Percentiles rank a stretch among this genome's conserved stretches.
Conservation (phyloP, 2,797 vertebrate genomes). For the Pseudomugil gertrudae region DNA sequence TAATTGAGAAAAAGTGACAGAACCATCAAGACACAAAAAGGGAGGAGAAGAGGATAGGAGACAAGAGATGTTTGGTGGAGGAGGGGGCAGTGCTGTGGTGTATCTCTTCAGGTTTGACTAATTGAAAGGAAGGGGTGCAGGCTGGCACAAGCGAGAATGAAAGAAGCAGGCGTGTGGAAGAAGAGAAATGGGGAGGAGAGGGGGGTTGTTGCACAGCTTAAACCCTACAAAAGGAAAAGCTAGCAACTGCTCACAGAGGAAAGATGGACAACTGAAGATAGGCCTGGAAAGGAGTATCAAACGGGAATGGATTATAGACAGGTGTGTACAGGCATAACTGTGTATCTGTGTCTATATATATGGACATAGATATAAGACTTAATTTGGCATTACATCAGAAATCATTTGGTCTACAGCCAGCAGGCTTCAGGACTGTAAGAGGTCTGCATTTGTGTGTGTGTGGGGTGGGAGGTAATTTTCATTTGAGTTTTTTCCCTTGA, state of each 20-base stretch:
- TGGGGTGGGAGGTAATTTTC: too few relatives aligned
- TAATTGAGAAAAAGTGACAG: slow-evolving; percentile 85
- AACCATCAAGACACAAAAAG: slow-evolving; percentile 73
- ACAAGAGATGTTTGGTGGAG: slow-evolving; percentile 59
- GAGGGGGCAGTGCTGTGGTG: slow-evolving; percentile 71
- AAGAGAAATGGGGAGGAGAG: slow-evolving; percentile 16
- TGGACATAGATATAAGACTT: slow-evolving; percentile 70
- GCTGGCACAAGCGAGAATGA: slow-evolving; percentile 60
- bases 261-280: slow-evolving; percentile 81
- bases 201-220: slow-evolving; percentile 46
- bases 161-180: slow-evolving; percentile 43
- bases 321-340: slow-evolving; percentile 62
- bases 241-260: slow-evolving; percentile 67
- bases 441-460: slow-evolving; percentile 25
- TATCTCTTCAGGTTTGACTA: slow-evolving; percentile 81
- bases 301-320: slow-evolving; percentile 76
- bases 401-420: slow-evolving; percentile 71
- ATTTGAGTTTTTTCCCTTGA: slow-evolving; percentile 24
- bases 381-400: slow-evolving; percentile 70
- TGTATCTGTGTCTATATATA: slow-evolving; percentile 59
- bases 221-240: slow-evolving; percentile 74
- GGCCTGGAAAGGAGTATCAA: slow-evolving; percentile 74
- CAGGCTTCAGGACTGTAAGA: slow-evolving; percentile 62
- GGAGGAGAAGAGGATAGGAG: slow-evolving; percentile 65
- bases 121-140: slow-evolving; percentile 83